Evolutionary conservation across 2,888 invertebrate species (phyloP).

Genomic region (Yponomeuta evonymella): DNA sequence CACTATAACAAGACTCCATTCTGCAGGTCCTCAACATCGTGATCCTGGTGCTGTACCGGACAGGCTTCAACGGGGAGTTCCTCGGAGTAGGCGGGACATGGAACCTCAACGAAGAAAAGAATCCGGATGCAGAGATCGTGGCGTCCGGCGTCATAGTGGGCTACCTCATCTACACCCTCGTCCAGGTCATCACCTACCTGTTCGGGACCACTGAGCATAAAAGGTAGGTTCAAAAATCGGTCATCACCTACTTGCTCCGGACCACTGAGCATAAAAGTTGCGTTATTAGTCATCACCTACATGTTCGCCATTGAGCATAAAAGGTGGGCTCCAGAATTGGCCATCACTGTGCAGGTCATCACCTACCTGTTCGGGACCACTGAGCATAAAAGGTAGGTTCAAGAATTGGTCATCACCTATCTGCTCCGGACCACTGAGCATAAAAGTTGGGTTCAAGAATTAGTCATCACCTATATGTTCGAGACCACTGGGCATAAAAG

Average conservation of each 20-base stretch:
- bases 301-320: too few species aligned
- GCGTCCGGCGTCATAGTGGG: constrained; percentile 92
- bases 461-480: too few species aligned
- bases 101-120: constrained; percentile 93
- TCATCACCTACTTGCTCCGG: too few species aligned
- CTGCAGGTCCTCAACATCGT: constrained; percentile 87
- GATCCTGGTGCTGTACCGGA: constrained; percentile 86
- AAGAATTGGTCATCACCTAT: neutral
- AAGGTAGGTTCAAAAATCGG: constrained; percentile 58
- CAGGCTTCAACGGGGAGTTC: constrained; percentile 88
- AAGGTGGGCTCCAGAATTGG: too few species aligned
- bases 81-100: constrained; percentile 92
- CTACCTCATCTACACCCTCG: constrained; percentile 88
- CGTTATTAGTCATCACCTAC: neutral
- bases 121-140: constrained; percentile 90
- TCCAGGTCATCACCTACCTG: constrained; percentile 83
- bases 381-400: constrained; percentile 55
- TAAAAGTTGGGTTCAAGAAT: too few species aligned
- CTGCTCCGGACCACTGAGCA: too few species aligned
- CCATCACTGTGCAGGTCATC: too few species aligned
- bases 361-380: too few species aligned
- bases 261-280: constrained; percentile 53
- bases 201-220: constrained; percentile 88
- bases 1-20: neutral
- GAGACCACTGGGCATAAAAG: constrained; percentile 34